phyloP scores from a whole-genome alignment of 2,113 vertebrate genomes.

The Chrysochloris asiatica region DNA sequence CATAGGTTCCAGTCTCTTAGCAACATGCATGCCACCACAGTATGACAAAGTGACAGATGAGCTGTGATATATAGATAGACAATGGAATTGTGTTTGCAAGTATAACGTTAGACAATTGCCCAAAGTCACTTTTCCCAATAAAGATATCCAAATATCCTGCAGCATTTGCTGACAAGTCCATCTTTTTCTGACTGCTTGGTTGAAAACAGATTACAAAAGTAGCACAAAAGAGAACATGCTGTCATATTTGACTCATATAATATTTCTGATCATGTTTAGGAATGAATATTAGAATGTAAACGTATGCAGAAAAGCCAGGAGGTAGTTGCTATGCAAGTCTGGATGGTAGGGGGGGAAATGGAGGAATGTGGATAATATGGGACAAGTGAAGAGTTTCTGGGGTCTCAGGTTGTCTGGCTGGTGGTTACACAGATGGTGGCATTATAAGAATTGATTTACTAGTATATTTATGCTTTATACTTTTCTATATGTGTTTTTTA shows the following conservation, averaged over 20 bases:
- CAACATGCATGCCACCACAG: too few relatives aligned
- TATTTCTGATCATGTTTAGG: background rate
- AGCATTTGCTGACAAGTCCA: background rate
- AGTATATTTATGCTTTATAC: too few relatives aligned
- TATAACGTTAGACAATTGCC: background rate
- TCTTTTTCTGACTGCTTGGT: background rate
- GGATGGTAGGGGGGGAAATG: too few relatives aligned
- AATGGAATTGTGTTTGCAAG: background rate
- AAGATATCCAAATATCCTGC: background rate
- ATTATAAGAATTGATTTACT: too few relatives aligned
- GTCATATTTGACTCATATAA: background rate
- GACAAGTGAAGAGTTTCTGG: too few relatives aligned
- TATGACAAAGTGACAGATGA: too few relatives aligned
- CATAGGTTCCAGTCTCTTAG: too few relatives aligned
- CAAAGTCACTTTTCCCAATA: background rate
- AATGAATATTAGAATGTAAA: background rate
- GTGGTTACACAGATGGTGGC: too few relatives aligned
- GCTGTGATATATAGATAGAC: background rate
- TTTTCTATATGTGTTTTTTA: too few relatives aligned
- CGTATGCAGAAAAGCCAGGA: background rate
- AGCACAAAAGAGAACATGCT: background rate
- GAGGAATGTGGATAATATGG: too few relatives aligned
- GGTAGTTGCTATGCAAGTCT: too few relatives aligned
- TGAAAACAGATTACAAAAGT: background rate
- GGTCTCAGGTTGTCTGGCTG: too few relatives aligned